Evolutionary conservation across 2,888 invertebrate genomes (phyloP).

Genomic region (Anarsia innoxiella): DNA sequence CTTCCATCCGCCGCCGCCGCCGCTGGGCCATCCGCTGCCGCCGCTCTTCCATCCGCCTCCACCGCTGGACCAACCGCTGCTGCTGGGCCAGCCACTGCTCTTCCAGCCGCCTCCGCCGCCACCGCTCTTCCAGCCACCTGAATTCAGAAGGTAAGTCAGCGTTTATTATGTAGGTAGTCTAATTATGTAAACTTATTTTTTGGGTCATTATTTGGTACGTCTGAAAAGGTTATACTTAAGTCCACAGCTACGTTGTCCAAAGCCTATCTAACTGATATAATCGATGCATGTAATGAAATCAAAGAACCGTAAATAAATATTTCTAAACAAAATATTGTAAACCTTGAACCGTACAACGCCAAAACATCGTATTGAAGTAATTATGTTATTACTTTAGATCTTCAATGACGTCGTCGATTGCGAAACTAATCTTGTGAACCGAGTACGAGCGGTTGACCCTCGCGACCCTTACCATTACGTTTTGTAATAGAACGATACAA

Average conservation of each 20-base stretch:
- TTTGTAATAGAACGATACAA: too few species aligned
- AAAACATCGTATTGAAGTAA: conserved; percentile 3
- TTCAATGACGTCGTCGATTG: conserved; percentile 4
- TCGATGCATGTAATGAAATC: too few species aligned
- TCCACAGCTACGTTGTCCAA: too few species aligned
- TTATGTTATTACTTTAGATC: conserved; percentile 7
- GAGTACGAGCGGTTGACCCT: conserved; percentile 9
- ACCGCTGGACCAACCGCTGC: conserved; percentile 23
- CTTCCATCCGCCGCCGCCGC: conserved; percentile 21
- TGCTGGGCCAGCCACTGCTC: conserved; percentile 19
- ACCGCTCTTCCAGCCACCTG: conserved; percentile 17
- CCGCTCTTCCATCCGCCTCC: conserved; percentile 14
- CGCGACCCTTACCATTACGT: not conserved
- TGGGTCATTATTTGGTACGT: too few species aligned
- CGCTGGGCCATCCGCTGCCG: conserved; percentile 19
- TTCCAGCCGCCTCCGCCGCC: conserved; percentile 20
- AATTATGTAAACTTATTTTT: too few species aligned
- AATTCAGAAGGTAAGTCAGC: too few species aligned
- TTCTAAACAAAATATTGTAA: too few species aligned
- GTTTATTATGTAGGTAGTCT: too few species aligned
- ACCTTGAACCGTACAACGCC: conserved; percentile 7
- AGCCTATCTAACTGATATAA: too few species aligned
- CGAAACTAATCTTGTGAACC: conserved; percentile 4
- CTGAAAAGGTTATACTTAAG: too few species aligned
- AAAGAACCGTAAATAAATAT: too few species aligned